A percentile compares a stretch with the other conserved stretches of the same genome.
These are phyloP conservation scores for Macrobrachium nipponense DNA, from an alignment of 1,140 invertebrate genomes.

Conservation along the genomic window DNA sequence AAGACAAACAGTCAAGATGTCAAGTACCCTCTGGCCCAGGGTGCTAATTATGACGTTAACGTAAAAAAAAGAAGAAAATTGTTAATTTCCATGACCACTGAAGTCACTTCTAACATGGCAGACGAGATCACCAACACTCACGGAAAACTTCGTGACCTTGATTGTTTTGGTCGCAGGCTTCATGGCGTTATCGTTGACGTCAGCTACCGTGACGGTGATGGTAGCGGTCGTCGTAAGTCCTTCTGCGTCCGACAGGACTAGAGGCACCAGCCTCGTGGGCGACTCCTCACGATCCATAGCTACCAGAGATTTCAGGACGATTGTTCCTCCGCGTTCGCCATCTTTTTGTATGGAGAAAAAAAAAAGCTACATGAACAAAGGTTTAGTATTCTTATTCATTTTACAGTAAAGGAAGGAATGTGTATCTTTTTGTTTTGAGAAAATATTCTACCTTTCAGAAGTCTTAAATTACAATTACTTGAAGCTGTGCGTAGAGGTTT, in stretches of 20 bases:
- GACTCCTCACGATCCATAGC: slow-evolving; percentile 72
- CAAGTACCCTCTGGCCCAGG: too few species aligned
- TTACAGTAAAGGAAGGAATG: neutral
- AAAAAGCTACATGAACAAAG: neutral
- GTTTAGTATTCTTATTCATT: neutral
- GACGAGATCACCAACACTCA: neutral
- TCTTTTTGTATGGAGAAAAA: neutral
- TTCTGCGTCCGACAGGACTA: slow-evolving; percentile 88
- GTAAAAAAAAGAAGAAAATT: too few species aligned
- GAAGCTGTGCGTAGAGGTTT: too few species aligned
- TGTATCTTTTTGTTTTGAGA: too few species aligned
- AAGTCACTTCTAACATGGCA: too few species aligned
- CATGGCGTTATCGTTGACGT: slow-evolving; percentile 57
- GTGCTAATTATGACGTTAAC: too few species aligned
- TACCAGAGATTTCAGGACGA: slow-evolving; percentile 29
- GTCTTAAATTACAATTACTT: too few species aligned
- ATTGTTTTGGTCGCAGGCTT: slow-evolving; percentile 70
- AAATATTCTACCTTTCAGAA: too few species aligned
- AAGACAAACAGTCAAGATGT: too few species aligned
- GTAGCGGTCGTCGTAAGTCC: slow-evolving; percentile 74
- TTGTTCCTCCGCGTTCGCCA: neutral
- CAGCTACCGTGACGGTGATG: slow-evolving; percentile 47
- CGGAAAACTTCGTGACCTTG: slow-evolving; percentile 66
- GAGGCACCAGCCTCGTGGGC: slow-evolving; percentile 83
- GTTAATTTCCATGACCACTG: too few species aligned